phyloP scores from a whole-genome alignment of 2,113 vertebrate genomes.

The Perca flavescens region DNA sequence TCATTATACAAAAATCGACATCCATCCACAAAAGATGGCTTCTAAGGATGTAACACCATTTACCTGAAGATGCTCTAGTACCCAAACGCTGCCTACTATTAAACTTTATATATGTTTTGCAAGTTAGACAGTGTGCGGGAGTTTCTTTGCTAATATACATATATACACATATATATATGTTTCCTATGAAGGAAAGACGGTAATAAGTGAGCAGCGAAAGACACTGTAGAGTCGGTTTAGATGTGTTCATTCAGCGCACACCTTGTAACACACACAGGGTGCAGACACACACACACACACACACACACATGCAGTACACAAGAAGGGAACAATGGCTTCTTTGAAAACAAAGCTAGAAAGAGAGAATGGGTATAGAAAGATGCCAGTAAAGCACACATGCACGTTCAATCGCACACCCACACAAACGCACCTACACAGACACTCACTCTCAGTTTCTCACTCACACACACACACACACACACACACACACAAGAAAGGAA shows the following conservation, averaged over 20 bases:
- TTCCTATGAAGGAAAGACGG: not conserved
- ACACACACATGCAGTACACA: no score
- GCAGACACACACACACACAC: slow-evolving; percentile 5
- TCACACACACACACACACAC: slow-evolving; percentile 38
- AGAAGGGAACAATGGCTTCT: slow-evolving; percentile 54
- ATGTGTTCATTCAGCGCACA: not conserved
- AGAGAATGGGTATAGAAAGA: slow-evolving; percentile 33
- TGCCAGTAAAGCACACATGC: slow-evolving; percentile 50
- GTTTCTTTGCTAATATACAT: no score
- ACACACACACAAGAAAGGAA: slow-evolving; percentile 65
- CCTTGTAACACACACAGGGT: slow-evolving; percentile 32
- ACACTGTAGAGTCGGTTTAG: not conserved
- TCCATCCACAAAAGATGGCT: no score
- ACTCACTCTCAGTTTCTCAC: not conserved
- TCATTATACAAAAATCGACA: no score
- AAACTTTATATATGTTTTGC: no score
- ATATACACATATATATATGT: no score
- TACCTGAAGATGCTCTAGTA: no score
- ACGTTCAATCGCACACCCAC: slow-evolving; percentile 53
- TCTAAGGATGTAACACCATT: no score
- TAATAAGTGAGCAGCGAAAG: not conserved
- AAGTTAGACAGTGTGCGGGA: no score
- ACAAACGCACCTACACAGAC: slow-evolving; percentile 51
- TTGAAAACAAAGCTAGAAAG: slow-evolving; percentile 60
- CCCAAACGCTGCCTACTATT: no score